Conservation (phyloP, 2,113 vertebrate genomes). For the Cercocebus atys region DNA sequence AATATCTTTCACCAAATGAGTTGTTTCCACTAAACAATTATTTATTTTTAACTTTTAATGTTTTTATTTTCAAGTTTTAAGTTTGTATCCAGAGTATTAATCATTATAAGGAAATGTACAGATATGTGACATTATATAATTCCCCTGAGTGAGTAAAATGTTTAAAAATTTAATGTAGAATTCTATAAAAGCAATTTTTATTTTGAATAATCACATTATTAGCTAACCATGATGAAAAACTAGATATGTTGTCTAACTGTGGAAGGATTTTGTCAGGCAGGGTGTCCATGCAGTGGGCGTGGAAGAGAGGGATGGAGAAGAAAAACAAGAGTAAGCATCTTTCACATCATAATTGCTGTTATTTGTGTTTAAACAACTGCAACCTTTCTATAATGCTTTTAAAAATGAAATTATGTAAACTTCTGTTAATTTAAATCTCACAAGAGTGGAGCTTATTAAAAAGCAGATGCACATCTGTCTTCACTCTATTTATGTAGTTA, state of each 20-base stretch:
- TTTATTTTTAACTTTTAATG: conserved; percentile 61
- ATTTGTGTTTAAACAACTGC: not conserved
- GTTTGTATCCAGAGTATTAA: conserved; percentile 61
- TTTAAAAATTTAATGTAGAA: not conserved
- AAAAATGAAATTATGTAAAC: not conserved
- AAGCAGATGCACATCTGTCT: not conserved
- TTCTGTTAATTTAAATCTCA: not conserved
- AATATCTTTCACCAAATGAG: conserved; percentile 39
- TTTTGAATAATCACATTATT: conserved; percentile 20
- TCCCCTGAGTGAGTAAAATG: not conserved
- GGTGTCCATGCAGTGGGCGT: not conserved
- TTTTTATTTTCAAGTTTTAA: not conserved
- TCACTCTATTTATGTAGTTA: not conserved
- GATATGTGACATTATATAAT: not conserved
- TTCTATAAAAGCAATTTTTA: not conserved
- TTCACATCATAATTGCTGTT: not conserved
- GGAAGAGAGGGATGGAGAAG: not conserved
- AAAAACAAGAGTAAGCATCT: fast-evolving
- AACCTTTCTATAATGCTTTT: not conserved
- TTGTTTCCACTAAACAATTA: conserved; percentile 58
- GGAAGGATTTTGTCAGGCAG: not conserved
- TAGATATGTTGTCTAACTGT: not conserved
- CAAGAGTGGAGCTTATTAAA: not conserved
- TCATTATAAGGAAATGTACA: not conserved
- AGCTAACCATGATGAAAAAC: not conserved